A percentile compares a stretch with the other conserved stretches of the same genome.
phyloP scores from a whole-genome alignment of 2,113 vertebrate species.

The Machaerirhynchus nigripectus region DNA sequence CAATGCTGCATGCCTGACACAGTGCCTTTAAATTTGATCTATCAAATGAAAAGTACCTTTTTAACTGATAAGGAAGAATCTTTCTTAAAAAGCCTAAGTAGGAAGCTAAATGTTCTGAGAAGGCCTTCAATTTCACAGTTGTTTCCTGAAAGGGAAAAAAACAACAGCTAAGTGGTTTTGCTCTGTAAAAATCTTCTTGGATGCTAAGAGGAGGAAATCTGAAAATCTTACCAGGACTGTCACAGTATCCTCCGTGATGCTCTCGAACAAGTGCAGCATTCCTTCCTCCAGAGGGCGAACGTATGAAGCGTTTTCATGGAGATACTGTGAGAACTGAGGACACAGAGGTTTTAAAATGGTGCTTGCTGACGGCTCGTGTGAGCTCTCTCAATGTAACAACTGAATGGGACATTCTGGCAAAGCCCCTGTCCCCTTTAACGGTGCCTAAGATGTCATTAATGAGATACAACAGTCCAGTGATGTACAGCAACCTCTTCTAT shows the following conservation, averaged over 20 bases:
- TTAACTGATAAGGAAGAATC: conserved; percentile 97
- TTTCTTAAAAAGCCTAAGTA: conserved; percentile 92
- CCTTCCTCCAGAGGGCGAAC: conserved; percentile 97
- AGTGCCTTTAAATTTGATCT: neutral
- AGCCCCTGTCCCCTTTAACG: neutral
- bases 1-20: neutral
- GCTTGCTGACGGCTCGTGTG: neutral
- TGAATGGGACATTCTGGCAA: neutral
- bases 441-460: neutral
- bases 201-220: conserved; percentile 12
- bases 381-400: neutral
- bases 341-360: neutral
- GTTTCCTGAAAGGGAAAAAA: conserved; percentile 86
- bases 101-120: conserved; percentile 87
- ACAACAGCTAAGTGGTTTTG: neutral
- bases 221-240: conserved; percentile 86
- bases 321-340: conserved; percentile 89
- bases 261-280: conserved; percentile 89
- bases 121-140: conserved; percentile 86
- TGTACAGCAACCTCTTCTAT: neutral
- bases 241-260: conserved; percentile 93
- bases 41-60: conserved; percentile 81
- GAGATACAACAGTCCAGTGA: neutral
- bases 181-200: neutral
- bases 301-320: conserved; percentile 93